phyloP scores from a whole-genome alignment of 2,888 invertebrate species.

The Pilophorus perplexus region DNA sequence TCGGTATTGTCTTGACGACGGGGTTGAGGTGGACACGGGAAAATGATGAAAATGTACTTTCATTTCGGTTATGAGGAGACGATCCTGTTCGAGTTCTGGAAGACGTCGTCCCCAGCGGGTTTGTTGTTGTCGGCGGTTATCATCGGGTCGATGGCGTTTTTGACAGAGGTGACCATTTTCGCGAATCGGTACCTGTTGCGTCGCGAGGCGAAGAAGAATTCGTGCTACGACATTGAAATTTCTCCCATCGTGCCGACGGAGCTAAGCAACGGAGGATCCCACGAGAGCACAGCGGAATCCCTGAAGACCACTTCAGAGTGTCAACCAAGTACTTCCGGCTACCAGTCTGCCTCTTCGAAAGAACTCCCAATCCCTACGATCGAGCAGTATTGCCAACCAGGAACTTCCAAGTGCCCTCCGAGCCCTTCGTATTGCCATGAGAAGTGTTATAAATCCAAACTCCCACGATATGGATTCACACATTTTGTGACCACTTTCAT shows the following conservation, averaged over 20 bases:
- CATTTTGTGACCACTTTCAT: background rate
- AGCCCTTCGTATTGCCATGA: too few relatives aligned
- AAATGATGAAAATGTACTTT: slow-evolving; percentile 5
- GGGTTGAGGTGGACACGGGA: too few relatives aligned
- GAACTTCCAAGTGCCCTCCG: background rate
- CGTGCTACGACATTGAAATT: too few relatives aligned
- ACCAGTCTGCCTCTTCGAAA: too few relatives aligned
- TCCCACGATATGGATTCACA: background rate
- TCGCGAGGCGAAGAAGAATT: background rate
- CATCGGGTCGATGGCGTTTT: background rate
- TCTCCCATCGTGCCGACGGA: background rate
- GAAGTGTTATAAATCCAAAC: too few relatives aligned
- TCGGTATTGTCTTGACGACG: too few relatives aligned
- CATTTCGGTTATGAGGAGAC: slow-evolving; percentile 15
- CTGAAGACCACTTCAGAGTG: too few relatives aligned
- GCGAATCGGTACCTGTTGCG: background rate
- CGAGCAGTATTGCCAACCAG: too few relatives aligned
- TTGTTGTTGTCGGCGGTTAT: background rate
- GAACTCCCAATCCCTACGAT: too few relatives aligned
- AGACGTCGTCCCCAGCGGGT: background rate
- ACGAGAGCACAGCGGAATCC: background rate
- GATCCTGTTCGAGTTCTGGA: slow-evolving; percentile 13
- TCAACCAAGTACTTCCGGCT: background rate
- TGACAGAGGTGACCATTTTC: background rate
- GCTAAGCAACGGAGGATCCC: background rate